Percentiles rank a stretch among this genome's conserved stretches.
Evolutionary conservation across 2,113 vertebrate species (phyloP).

Genomic region (Microtus ochrogaster): DNA sequence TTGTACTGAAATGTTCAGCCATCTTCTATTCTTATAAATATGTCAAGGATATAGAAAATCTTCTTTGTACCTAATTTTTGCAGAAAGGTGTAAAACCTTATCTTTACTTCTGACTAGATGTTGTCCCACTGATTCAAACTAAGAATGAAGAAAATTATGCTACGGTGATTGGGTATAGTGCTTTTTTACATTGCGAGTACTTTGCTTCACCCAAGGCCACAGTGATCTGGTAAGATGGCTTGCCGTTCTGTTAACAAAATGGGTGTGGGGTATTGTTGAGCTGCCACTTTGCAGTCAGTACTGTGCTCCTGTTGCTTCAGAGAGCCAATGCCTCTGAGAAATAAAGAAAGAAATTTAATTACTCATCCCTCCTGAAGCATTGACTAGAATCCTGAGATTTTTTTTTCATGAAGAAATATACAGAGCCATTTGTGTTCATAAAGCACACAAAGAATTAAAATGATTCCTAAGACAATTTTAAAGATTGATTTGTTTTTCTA

Average conservation of each 20-base stretch:
- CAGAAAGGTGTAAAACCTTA: neutral
- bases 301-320: neutral
- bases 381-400: neutral
- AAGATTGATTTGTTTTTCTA: neutral
- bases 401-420: neutral
- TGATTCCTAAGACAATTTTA: neutral
- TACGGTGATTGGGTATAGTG: slow-evolving; percentile 88
- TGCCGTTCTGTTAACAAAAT: neutral
- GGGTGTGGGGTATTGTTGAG: neutral
- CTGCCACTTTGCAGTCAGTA: neutral
- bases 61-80: neutral
- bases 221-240: slow-evolving; percentile 90
- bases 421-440: neutral
- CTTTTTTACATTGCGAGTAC: slow-evolving; percentile 91
- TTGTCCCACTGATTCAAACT: slow-evolving; percentile 93
- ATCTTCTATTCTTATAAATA: neutral
- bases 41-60: neutral
- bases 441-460: neutral
- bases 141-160: slow-evolving; percentile 89
- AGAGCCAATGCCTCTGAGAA: neutral
- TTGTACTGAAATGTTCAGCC: neutral
- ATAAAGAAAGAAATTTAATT: neutral
- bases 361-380: neutral
- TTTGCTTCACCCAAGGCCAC: slow-evolving; percentile 93
- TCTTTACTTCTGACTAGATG: slow-evolving; percentile 85